Conservation (phyloP, 1,140 invertebrate genomes). For the Drosophila pallidifrons region DNA sequence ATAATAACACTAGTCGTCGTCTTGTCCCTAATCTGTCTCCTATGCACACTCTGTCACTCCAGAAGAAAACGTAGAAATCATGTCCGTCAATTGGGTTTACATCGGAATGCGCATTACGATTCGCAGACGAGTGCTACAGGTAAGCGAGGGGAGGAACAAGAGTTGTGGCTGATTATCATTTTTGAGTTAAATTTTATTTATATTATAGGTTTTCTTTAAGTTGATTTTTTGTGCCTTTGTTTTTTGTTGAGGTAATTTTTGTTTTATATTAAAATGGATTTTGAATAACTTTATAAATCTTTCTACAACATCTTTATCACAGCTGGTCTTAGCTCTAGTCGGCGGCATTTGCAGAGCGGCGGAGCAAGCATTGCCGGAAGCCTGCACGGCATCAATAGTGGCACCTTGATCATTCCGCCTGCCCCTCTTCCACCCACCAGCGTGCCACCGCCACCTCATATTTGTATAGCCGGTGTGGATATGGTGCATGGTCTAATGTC, state of each 20-base stretch:
- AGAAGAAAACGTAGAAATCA: conserved; percentile 85
- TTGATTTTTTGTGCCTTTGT: conserved; percentile 45
- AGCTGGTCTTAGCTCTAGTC: conserved; percentile 83
- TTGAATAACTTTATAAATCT: not conserved
- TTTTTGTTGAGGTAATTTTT: conserved; percentile 55
- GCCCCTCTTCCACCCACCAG: conserved; percentile 82
- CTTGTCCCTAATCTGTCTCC: conserved; percentile 85
- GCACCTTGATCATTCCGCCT: conserved; percentile 80
- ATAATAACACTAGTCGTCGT: conserved; percentile 85
- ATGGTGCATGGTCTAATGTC: conserved; percentile 71
- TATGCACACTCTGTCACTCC: conserved; percentile 85
- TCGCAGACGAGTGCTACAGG: conserved; percentile 84
- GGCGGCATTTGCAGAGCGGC: conserved; percentile 81
- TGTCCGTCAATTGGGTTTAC: conserved; percentile 80
- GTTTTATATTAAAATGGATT: not conserved
- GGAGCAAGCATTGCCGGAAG: conserved; percentile 84
- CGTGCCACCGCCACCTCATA: conserved; percentile 82
- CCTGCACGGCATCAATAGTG: conserved; percentile 83
- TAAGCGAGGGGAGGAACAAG: conserved; percentile 23
- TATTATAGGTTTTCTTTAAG: conserved; percentile 62
- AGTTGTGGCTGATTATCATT: not conserved
- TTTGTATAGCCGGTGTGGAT: conserved; percentile 80
- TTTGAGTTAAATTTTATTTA: conserved; percentile 10
- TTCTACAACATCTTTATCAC: not conserved
- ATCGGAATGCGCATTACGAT: conserved; percentile 84